Evolutionary conservation across 2,888 invertebrate species (phyloP).

Genomic region (Ormyrus thymus): DNA sequence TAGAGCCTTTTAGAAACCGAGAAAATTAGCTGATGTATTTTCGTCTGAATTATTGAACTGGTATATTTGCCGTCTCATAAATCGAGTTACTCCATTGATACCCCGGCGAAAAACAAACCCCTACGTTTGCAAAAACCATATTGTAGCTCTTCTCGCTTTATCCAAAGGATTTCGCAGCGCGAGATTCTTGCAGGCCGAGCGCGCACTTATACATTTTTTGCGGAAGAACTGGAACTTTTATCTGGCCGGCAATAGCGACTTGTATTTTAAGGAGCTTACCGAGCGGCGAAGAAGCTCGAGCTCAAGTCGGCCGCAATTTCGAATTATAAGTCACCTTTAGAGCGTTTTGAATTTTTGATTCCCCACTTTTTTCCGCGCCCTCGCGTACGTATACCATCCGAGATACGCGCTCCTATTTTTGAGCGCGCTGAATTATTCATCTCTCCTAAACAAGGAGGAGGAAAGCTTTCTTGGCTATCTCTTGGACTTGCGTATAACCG

Average conservation of each 20-base stretch:
- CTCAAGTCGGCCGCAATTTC: slow-evolving; percentile 21
- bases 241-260: too few relatives aligned
- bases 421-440: slow-evolving; percentile 43
- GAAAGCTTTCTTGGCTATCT: not conserved
- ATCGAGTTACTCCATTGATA: too few relatives aligned
- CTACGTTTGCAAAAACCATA: too few relatives aligned
- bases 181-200: too few relatives aligned
- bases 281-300: not conserved
- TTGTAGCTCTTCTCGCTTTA: too few relatives aligned
- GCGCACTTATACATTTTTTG: too few relatives aligned
- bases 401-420: slow-evolving; percentile 25
- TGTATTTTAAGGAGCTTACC: too few relatives aligned
- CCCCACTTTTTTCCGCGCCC: not conserved
- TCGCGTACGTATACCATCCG: not conserved
- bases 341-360: slow-evolving; percentile 47
- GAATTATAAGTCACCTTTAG: slow-evolving; percentile 24
- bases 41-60: not conserved
- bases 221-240: too few relatives aligned
- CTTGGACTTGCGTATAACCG: not conserved
- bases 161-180: too few relatives aligned
- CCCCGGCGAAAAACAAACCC: too few relatives aligned
- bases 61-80: too few relatives aligned
- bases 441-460: slow-evolving; percentile 1
- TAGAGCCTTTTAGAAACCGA: not conserved
- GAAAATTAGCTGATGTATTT: slow-evolving; percentile 2